Percentiles rank a stretch among this genome's conserved stretches.
Evolutionary conservation across 2,797 vertebrate genomes (phyloP).

Genomic region (Gadopsis marmoratus): DNA sequence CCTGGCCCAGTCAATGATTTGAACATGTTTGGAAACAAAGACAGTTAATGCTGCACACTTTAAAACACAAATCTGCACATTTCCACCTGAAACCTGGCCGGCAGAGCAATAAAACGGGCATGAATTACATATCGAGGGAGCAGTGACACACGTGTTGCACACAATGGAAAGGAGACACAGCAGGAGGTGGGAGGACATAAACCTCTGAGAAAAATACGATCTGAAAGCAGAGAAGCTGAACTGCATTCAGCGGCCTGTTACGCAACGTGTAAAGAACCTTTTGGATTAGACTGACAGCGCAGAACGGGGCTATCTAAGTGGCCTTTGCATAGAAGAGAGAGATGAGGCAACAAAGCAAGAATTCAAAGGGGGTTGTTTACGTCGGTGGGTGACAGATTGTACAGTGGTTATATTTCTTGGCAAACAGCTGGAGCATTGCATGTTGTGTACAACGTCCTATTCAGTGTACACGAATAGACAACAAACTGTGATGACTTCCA

Average conservation of each 20-base stretch:
- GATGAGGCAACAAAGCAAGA: slow-evolving; percentile 8
- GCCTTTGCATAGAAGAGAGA: slow-evolving; percentile 35
- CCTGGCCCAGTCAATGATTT: not conserved
- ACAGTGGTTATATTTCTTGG: not conserved
- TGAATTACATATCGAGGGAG: slow-evolving; percentile 10
- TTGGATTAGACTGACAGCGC: slow-evolving; percentile 25
- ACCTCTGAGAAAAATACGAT: slow-evolving; percentile 42
- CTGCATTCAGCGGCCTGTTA: slow-evolving; percentile 35
- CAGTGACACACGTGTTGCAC: slow-evolving; percentile 3
- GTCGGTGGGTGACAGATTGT: slow-evolving; percentile 9
- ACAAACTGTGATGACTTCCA: slow-evolving; percentile 2
- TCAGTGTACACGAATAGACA: slow-evolving; percentile 6
- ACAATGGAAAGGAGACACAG: slow-evolving; percentile 53
- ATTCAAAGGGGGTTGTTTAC: slow-evolving; percentile 23
- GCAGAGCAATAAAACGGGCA: not conserved
- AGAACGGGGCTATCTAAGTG: not conserved
- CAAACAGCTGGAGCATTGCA: not conserved
- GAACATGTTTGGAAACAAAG: slow-evolving; percentile 2
- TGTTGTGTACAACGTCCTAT: not conserved
- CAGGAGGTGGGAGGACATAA: slow-evolving; percentile 35
- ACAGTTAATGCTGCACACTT: not conserved
- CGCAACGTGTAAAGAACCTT: slow-evolving; percentile 34
- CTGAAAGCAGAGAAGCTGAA: slow-evolving; percentile 52
- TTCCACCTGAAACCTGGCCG: not conserved
- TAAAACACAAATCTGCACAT: not conserved